Evolutionary conservation across 1,140 invertebrate genomes (phyloP).

Genomic region (Drosophila auraria): DNA sequence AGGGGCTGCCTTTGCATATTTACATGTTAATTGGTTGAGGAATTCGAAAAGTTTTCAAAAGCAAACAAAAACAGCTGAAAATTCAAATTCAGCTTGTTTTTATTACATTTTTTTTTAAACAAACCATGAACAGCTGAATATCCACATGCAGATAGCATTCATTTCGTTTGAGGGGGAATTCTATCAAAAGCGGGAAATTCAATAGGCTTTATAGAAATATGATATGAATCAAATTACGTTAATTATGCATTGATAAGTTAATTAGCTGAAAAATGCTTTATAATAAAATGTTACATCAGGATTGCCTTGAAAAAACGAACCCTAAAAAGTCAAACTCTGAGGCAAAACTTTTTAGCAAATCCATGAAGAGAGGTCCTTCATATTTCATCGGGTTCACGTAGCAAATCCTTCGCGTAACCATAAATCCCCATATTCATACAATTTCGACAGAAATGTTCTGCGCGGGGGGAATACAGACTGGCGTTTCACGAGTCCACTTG

Average conservation of each 20-base stretch:
- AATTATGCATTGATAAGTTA: slow-evolving; percentile 13
- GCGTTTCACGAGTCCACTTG: slow-evolving; percentile 35
- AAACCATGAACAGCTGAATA: slow-evolving; percentile 5
- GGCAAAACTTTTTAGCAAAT: slow-evolving; percentile 8
- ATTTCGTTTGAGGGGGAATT: background rate
- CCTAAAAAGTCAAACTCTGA: background rate
- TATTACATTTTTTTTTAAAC: background rate
- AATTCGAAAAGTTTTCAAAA: slow-evolving; percentile 10
- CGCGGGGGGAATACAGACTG: slow-evolving; percentile 3
- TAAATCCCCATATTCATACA: slow-evolving; percentile 59
- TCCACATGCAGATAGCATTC: background rate
- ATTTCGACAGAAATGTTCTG: slow-evolving; percentile 34
- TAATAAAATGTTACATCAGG: background rate
- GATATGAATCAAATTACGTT: slow-evolving; percentile 1
- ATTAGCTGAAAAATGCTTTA: slow-evolving; percentile 1
- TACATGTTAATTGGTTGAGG: slow-evolving; percentile 7
- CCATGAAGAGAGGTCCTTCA: slow-evolving; percentile 4
- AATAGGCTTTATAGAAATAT: background rate
- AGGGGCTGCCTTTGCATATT: slow-evolving; percentile 5
- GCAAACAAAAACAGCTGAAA: slow-evolving; percentile 11
- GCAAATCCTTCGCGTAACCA: slow-evolving; percentile 57
- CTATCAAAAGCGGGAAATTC: background rate
- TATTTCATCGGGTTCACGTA: slow-evolving; percentile 27
- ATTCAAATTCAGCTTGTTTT: background rate
- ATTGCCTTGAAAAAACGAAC: background rate